phyloP scores from a whole-genome alignment of 2,888 invertebrate genomes.

The Heliconius ismenius region DNA sequence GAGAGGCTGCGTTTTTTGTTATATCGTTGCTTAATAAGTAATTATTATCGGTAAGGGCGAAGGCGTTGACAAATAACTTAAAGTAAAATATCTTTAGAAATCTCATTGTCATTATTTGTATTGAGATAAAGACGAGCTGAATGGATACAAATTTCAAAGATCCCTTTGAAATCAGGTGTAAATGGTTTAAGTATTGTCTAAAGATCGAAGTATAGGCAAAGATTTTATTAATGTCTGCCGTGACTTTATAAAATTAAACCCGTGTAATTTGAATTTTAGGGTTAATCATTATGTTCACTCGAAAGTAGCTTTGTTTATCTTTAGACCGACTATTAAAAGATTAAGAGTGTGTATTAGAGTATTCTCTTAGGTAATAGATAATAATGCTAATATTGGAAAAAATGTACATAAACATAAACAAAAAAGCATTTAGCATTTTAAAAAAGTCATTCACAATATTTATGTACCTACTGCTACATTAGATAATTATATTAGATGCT shows the following conservation, averaged over 20 bases:
- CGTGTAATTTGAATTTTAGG: slow-evolving; percentile 35
- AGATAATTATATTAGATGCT: too few relatives aligned
- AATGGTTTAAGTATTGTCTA: slow-evolving; percentile 17
- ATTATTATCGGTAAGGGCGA: slow-evolving; percentile 17
- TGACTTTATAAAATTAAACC: slow-evolving; percentile 37
- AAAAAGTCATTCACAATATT: too few relatives aligned
- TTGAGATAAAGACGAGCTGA: slow-evolving; percentile 17
- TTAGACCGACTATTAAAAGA: background rate
- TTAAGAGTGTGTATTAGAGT: background rate
- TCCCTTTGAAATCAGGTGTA: slow-evolving; percentile 12
- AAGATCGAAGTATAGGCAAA: slow-evolving; percentile 9
- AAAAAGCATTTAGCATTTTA: too few relatives aligned
- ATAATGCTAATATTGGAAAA: too few relatives aligned
- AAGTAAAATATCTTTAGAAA: slow-evolving; percentile 24
- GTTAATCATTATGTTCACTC: slow-evolving; percentile 31
- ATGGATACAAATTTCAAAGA: slow-evolving; percentile 17
- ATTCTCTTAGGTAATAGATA: background rate
- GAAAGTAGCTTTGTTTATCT: slow-evolving; percentile 8
- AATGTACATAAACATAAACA: too few relatives aligned
- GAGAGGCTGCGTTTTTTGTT: background rate
- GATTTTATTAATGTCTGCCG: background rate
- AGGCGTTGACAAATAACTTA: slow-evolving; percentile 23
- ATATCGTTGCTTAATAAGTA: slow-evolving; percentile 17
- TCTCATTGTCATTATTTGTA: slow-evolving; percentile 26
- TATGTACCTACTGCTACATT: too few relatives aligned